These are phyloP conservation scores for Smutsia gigantea DNA, from an alignment of 2,797 vertebrate genomes.

Conservation along the genomic window DNA sequence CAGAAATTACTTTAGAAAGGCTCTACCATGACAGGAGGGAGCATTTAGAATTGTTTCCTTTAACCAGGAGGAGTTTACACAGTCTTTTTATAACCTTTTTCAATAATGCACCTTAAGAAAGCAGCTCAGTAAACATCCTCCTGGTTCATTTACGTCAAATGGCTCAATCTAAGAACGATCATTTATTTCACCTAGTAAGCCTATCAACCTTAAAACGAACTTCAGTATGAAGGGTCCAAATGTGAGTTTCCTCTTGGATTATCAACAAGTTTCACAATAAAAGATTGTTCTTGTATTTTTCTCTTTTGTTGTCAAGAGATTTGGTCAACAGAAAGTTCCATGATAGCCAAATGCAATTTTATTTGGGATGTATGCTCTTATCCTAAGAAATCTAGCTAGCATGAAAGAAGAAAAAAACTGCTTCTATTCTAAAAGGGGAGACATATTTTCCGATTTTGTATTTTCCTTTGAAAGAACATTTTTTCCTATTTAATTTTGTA, in stretches of 20 bases:
- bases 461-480: slow-evolving; percentile 17
- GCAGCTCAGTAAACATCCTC: neutral
- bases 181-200: neutral
- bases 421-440: neutral
- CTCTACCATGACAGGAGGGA: neutral
- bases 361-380: slow-evolving; percentile 16
- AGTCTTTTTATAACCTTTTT: neutral
- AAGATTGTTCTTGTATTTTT: neutral
- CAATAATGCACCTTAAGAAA: neutral
- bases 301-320: neutral
- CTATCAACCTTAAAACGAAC: neutral
- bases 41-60: neutral
- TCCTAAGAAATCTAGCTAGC: slow-evolving; percentile 3
- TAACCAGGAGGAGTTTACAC: neutral
- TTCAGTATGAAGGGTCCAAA: neutral
- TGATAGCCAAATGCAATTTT: neutral
- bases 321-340: neutral
- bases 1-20: neutral
- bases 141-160: neutral
- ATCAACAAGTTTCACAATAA: neutral
- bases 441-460: neutral
- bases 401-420: neutral
- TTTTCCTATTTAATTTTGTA: slow-evolving; percentile 16
- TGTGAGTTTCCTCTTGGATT: neutral
- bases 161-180: neutral